These are phyloP conservation scores for Muscina levida DNA, from an alignment of 2,888 invertebrate genomes.

Conservation along the genomic window DNA sequence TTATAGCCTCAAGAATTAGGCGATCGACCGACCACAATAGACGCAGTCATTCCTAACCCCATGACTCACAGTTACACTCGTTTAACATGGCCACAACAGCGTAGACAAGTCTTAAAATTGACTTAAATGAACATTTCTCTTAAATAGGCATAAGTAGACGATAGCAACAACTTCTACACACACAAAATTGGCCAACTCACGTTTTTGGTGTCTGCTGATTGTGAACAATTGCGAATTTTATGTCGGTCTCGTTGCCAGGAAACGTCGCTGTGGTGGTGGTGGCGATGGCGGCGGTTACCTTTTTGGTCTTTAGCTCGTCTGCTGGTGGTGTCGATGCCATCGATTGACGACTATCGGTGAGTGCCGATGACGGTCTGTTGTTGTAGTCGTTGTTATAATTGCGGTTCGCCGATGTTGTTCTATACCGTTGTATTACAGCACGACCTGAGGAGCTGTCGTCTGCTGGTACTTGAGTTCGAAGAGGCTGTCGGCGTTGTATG, in stretches of 20 bases:
- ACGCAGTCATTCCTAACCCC: conserved; percentile 49
- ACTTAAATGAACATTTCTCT: conserved; percentile 39
- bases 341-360: conserved; percentile 47
- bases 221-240: conserved; percentile 56
- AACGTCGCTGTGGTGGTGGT: conserved; percentile 2
- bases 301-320: conserved; percentile 40
- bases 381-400: conserved; percentile 30
- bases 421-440: conserved; percentile 36
- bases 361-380: conserved; percentile 44
- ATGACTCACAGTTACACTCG: conserved; percentile 55
- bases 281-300: conserved; percentile 51
- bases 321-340: too few relatives aligned
- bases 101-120: conserved; percentile 33
- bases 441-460: conserved; percentile 54
- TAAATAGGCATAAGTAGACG: conserved; percentile 19
- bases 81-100: conserved; percentile 33
- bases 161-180: conserved; percentile 7
- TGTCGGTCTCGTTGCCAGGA: conserved; percentile 44
- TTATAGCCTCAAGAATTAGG: conserved; percentile 42
- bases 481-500: conserved; percentile 49
- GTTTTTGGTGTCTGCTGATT: conserved; percentile 74
- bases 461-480: conserved; percentile 29
- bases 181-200: conserved; percentile 73
- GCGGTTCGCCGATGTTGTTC: background rate
- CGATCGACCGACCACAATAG: conserved; percentile 14